Evolutionary conservation across 2,797 vertebrate species (phyloP).

Genomic region (Etheostoma perlongum): DNA sequence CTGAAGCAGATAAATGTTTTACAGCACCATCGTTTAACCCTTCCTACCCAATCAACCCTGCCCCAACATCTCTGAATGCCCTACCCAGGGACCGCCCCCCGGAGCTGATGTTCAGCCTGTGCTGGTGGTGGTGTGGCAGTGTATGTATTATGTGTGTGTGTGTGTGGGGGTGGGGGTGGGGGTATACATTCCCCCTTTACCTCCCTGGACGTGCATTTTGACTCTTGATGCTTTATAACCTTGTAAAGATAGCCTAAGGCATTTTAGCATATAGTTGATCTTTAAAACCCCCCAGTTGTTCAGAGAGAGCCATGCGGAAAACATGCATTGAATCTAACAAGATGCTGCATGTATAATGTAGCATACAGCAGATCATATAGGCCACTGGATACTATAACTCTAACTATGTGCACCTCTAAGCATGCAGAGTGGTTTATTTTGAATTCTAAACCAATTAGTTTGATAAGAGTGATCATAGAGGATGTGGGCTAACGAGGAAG

Average conservation of each 20-base stretch:
- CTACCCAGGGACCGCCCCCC: constrained; percentile 54
- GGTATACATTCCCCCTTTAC: constrained; percentile 46
- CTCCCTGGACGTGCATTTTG: constrained; percentile 72
- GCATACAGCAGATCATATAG: constrained; percentile 69
- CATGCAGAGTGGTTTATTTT: constrained; percentile 46
- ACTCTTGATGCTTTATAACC: constrained; percentile 81
- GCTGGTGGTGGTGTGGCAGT: constrained; percentile 36
- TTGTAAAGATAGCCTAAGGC: constrained; percentile 80
- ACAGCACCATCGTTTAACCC: constrained; percentile 84
- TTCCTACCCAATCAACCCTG: constrained; percentile 50
- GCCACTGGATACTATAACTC: constrained; percentile 68
- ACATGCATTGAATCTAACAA: constrained; percentile 83
- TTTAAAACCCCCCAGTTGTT: constrained; percentile 74
- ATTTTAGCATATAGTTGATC: constrained; percentile 73
- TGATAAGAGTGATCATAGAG: constrained; percentile 49
- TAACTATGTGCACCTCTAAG: constrained; percentile 48
- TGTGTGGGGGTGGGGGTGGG: background rate
- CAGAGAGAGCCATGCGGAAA: constrained; percentile 80
- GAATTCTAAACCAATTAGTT: constrained; percentile 37
- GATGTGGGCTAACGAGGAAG: constrained; percentile 29
- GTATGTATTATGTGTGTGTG: background rate
- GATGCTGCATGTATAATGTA: constrained; percentile 84
- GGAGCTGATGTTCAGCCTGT: constrained; percentile 54
- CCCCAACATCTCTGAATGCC: constrained; percentile 49
- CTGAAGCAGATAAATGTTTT: constrained; percentile 85